phyloP scores from a whole-genome alignment of 1,140 invertebrate genomes.

The Diabrotica undecimpunctata region DNA sequence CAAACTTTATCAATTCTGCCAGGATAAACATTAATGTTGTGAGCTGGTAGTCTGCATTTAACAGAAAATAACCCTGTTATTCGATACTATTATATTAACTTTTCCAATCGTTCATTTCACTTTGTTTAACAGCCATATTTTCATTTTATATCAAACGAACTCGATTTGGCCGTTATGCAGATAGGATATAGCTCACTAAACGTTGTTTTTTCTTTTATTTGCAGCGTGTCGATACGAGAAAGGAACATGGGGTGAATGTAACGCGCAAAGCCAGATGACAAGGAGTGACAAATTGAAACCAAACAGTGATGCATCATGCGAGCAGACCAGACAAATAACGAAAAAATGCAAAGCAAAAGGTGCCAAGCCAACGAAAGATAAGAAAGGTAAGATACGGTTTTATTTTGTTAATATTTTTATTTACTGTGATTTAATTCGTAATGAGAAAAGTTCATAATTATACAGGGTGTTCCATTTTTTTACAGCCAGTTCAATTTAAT shows the following conservation, averaged over 20 bases:
- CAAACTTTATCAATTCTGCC: too few relatives aligned
- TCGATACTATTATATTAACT: too few relatives aligned
- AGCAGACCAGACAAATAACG: conserved; percentile 64
- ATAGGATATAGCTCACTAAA: too few relatives aligned
- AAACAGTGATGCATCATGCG: conserved; percentile 70
- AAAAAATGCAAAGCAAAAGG: conserved; percentile 73
- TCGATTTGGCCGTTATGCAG: too few relatives aligned
- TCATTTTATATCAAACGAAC: too few relatives aligned
- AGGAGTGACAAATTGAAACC: conserved; percentile 68
- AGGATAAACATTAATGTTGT: too few relatives aligned
- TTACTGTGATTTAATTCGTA: conserved; percentile 20
- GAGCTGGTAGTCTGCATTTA: too few relatives aligned
- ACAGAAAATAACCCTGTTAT: too few relatives aligned
- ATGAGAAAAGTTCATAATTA: conserved; percentile 20
- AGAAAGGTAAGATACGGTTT: conserved; percentile 43
- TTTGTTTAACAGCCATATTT: too few relatives aligned
- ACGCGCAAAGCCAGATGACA: conserved; percentile 63
- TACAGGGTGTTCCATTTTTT: background rate
- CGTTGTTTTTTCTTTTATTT: conserved; percentile 20
- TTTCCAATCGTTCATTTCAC: too few relatives aligned
- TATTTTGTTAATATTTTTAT: conserved; percentile 28
- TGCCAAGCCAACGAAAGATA: conserved; percentile 59
- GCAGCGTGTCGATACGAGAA: conserved; percentile 75
- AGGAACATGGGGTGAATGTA: conserved; percentile 69
- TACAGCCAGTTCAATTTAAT: conserved; percentile 13